These are phyloP conservation scores for Corvus hawaiiensis DNA, from an alignment of 2,113 vertebrate genomes.

Conservation along the genomic window DNA sequence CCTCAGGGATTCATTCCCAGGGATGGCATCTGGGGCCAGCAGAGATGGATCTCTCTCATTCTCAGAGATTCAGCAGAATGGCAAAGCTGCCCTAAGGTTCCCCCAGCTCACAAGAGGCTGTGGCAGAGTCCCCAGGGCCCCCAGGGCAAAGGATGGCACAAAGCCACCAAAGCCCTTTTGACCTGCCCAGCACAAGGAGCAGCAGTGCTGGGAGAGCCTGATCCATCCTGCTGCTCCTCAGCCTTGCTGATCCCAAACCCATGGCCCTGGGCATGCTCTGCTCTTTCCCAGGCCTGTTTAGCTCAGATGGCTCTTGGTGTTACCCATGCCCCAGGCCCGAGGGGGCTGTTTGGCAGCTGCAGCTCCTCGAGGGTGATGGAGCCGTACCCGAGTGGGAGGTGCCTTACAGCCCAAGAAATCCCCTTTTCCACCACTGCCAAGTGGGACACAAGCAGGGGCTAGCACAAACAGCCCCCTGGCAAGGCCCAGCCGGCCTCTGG, in stretches of 20 bases:
- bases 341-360: background rate
- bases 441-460: no score
- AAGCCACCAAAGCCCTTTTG: background rate
- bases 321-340: background rate
- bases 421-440: background rate
- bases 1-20: background rate
- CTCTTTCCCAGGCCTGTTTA: background rate
- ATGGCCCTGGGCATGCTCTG: background rate
- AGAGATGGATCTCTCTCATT: background rate
- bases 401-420: background rate
- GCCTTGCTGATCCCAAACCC: fast-evolving
- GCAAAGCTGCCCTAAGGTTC: background rate
- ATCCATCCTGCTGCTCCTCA: background rate
- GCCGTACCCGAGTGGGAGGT: fast-evolving
- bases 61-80: background rate
- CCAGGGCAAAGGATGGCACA: background rate
- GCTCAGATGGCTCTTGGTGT: background rate
- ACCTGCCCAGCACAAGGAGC: background rate
- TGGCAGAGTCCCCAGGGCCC: background rate
- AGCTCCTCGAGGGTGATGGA: background rate
- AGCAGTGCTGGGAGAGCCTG: background rate
- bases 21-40: background rate
- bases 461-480: background rate
- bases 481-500: background rate
- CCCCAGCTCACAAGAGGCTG: background rate